A percentile compares a stretch with the other conserved stretches of the same genome.
phyloP scores from a whole-genome alignment of 2,888 invertebrate genomes.

The Microctonus brassicae region DNA sequence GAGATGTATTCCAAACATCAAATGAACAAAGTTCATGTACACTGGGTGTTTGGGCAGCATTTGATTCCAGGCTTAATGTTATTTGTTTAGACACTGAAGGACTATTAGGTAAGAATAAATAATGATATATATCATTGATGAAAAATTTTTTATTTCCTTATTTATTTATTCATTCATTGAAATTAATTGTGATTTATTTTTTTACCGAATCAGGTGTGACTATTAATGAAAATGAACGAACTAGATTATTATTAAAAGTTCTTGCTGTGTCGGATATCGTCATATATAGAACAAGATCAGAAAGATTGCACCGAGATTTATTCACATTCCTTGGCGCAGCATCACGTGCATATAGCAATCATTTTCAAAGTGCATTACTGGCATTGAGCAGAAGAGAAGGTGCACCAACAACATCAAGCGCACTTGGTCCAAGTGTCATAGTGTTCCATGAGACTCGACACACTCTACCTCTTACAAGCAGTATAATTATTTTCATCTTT shows the following conservation, averaged over 20 bases:
- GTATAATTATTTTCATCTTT: slow-evolving; percentile 62
- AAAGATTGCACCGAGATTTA: slow-evolving; percentile 82
- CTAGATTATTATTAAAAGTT: slow-evolving; percentile 81
- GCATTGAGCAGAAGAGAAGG: slow-evolving; percentile 66
- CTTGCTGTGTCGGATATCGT: slow-evolving; percentile 87
- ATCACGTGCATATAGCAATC: slow-evolving; percentile 80
- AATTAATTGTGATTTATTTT: too few relatives aligned
- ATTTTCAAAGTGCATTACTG: slow-evolving; percentile 77
- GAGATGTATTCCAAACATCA: slow-evolving; percentile 77
- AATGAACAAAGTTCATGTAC: slow-evolving; percentile 80
- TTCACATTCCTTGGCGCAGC: slow-evolving; percentile 84
- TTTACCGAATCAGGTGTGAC: slow-evolving; percentile 63
- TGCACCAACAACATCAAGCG: slow-evolving; percentile 70
- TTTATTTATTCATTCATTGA: too few relatives aligned
- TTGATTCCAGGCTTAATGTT: slow-evolving; percentile 76
- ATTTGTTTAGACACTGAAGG: slow-evolving; percentile 87
- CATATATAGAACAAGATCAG: slow-evolving; percentile 82
- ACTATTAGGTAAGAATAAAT: slow-evolving; percentile 73
- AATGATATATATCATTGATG: neutral
- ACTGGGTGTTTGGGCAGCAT: slow-evolving; percentile 83
- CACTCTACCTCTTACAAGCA: slow-evolving; percentile 76
- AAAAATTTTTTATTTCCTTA: neutral
- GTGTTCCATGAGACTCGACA: slow-evolving; percentile 85
- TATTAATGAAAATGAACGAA: slow-evolving; percentile 75
- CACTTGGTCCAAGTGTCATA: slow-evolving; percentile 81